Evolutionary conservation across 2,888 invertebrate genomes (phyloP).

Genomic region (Salticus scenicus): DNA sequence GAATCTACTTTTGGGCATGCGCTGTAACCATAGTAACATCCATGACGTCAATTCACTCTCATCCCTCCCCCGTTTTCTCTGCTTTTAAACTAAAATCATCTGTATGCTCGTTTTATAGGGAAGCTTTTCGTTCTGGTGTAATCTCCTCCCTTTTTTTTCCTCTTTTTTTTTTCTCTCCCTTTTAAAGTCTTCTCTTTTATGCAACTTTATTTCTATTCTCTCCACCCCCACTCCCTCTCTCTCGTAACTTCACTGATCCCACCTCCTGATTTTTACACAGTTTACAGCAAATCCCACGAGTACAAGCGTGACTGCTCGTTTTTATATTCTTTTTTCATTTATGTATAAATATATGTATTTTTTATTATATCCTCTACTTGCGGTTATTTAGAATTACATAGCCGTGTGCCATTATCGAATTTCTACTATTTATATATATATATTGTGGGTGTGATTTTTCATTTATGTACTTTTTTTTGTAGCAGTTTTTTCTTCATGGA

Average conservation of each 20-base stretch:
- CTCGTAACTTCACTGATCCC: neutral
- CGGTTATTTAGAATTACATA: neutral
- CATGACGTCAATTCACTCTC: slow-evolving; percentile 53
- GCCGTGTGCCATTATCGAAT: neutral
- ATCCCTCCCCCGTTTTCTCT: neutral
- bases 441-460: too few relatives aligned
- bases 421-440: neutral
- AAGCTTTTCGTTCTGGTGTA: slow-evolving; percentile 50
- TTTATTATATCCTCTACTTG: neutral
- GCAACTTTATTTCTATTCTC: slow-evolving; percentile 38
- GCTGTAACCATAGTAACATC: slow-evolving; percentile 43
- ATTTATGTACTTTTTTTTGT: neutral
- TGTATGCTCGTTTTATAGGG: slow-evolving; percentile 45
- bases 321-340: too few relatives aligned
- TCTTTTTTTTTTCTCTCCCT: slow-evolving; percentile 28
- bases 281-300: neutral
- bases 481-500: neutral
- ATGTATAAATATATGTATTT: neutral
- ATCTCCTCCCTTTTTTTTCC: slow-evolving; percentile 43
- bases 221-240: neutral
- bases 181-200: slow-evolving; percentile 40
- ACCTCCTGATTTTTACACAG: neutral
- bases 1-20: slow-evolving; percentile 41
- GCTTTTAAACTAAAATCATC: neutral
- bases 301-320: neutral